These are phyloP conservation scores for Drosophila dunni DNA, from an alignment of 1,140 invertebrate genomes.

Conservation along the genomic window DNA sequence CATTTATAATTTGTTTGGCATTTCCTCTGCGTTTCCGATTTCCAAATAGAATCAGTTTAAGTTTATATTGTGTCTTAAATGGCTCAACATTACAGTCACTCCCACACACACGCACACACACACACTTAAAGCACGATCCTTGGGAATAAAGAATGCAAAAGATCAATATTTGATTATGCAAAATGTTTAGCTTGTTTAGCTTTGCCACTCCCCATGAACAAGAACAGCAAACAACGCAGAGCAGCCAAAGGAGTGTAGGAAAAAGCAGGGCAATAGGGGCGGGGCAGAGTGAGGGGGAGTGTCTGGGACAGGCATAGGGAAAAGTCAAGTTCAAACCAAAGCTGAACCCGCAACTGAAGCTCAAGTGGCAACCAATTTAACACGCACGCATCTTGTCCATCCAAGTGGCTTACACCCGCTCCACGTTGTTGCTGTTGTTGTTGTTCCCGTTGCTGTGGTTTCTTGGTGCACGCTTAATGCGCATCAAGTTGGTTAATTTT, in stretches of 20 bases:
- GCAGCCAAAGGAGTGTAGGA: not conserved
- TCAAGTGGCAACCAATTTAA: conserved; percentile 45
- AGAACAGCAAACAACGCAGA: conserved; percentile 1
- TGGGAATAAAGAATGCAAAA: conserved; percentile 24
- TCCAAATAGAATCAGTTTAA: conserved; percentile 25
- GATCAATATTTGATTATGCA: conserved; percentile 57
- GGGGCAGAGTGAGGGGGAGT: not conserved
- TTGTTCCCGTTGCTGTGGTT: not conserved
- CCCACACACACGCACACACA: conserved; percentile 9
- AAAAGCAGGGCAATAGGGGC: not conserved
- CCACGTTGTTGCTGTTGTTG: conserved; percentile 1
- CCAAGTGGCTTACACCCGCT: conserved; percentile 27
- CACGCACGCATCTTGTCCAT: conserved; percentile 35
- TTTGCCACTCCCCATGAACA: conserved; percentile 31
- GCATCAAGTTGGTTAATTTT: conserved; percentile 68
- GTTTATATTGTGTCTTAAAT: conserved; percentile 52
- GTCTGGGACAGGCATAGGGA: not conserved
- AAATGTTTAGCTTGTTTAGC: conserved; percentile 37
- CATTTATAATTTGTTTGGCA: conserved; percentile 70
- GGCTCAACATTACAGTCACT: conserved; percentile 31
- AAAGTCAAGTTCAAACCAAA: conserved; percentile 8
- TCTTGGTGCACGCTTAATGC: conserved; percentile 47
- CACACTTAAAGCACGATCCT: not conserved
- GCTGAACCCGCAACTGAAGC: conserved; percentile 22
- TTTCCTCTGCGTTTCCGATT: conserved; percentile 54